Evolutionary conservation across 2,113 vertebrate genomes (phyloP).

Genomic region (Lipotes vexillifer): DNA sequence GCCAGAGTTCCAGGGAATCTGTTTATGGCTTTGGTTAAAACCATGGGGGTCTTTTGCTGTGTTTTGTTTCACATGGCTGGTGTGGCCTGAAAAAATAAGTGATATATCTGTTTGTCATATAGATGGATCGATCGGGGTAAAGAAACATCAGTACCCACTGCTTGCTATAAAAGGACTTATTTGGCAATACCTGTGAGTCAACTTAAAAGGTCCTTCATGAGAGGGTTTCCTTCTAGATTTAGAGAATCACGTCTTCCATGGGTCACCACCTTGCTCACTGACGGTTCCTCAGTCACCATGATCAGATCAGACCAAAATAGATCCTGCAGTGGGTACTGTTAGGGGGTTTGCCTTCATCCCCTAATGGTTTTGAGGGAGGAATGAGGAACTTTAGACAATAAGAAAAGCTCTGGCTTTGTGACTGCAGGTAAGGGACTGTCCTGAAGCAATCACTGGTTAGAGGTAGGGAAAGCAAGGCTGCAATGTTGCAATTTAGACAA

Average conservation of each 20-base stretch:
- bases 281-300: neutral
- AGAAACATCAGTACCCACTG: neutral
- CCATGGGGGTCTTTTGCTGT: neutral
- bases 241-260: neutral
- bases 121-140: neutral
- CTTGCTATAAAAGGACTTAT: neutral
- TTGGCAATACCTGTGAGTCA: neutral
- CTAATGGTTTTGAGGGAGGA: neutral
- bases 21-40: neutral
- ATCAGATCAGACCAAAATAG: neutral
- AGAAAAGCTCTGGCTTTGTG: neutral
- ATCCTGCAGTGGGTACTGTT: neutral
- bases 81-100: neutral
- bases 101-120: neutral
- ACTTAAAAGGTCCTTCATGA: neutral
- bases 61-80: neutral
- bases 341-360: neutral
- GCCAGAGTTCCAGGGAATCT: neutral
- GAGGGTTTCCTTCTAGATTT: neutral
- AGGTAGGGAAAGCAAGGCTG: neutral
- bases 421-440: neutral
- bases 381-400: neutral
- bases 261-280: neutral
- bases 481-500: neutral
- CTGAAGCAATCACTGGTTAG: neutral